Evolutionary conservation across 1,140 invertebrate species (phyloP), one percentile per base, ranked within the genome.

Genomic region (Drosophila leontia): DNA sequence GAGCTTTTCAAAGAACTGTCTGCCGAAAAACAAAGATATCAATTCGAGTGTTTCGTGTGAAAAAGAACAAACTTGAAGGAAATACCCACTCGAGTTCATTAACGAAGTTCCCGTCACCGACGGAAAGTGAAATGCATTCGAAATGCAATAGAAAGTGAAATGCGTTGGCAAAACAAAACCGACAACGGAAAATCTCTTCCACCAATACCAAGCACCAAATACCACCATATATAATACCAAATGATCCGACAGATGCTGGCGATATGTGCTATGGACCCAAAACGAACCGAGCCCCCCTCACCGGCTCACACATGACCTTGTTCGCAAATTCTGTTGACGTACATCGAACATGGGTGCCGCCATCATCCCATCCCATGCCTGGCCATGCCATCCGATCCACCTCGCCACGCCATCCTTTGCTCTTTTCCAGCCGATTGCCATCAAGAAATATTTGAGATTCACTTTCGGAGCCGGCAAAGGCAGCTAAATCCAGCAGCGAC

Each of bases 91-190:
- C 11, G 41, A 61, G 44, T 74, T 74, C 56, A 74, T 72, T 56
- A 55, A 62, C 68, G 51, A 80, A 62, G 48, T 26, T 26, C 13
- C 41, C 41, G 23, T 26, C 23, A 67, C 61, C 75, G 64, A 79
- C 78, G 63, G 82, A 87, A 87, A 88, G 83, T 87, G 83, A 85
- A 86, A 76, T 80, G 83, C 80, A 87, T 86, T 88, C 77, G 80
- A 88, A 88, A 74, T 87, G 83, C 80, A 86, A 75, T 86, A 86
- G 83, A 86, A 86, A 86, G 83, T 86, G 80, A 88, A 86, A 88
- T 87, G 83, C 83, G 83, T 86, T 87, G 75, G 78, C 50, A 75
- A 65, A 68, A 57, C 44, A 75, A 55, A 23, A 63, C 15, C 37
- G 55, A 50, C 60, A 48, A 68, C 42, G 61, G 47, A 41, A 50